Base-by-base conservation (phyloP, 2,797 vertebrate species). In the Paguma larvata region DNA sequence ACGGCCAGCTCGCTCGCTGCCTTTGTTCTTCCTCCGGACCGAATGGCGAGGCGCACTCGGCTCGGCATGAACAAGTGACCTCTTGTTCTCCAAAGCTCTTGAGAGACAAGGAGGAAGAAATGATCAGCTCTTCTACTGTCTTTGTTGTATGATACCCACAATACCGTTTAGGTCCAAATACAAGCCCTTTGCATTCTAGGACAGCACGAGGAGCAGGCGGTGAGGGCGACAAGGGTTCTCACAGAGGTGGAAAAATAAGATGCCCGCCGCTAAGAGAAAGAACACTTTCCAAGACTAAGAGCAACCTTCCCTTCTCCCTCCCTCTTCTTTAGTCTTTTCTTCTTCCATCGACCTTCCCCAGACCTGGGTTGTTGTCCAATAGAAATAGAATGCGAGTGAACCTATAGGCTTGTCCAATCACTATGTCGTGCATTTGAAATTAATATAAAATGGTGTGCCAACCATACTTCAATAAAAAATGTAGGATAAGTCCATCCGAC, bases 51-150 rank as follows among this genome's bases (percentile, higher is more conserved):
- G 38, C 1, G 4, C 70, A 46, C n/a, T 48, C 1, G 7, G 72
- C 90, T 93, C 73, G 67, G 84, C 16, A 15, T 21, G 95, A 85
- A 95, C 84, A 93, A 95, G 72, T 84, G 92, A 94, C 78, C 48
- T 93, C 65, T 96, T 96, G 87, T 92, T 97, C 63, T 84, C 62
- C 73, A 65, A 94, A 97, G 85, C 73, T 97, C 56, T 89, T 90
- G 34, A 89, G 46, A 70, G 44, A 59, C 73, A 72, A 95, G 59
- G 56, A n/a, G 46, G n/a, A 53, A 82, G 9, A 83, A 85, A 92
- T 67, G 78, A 94, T 83, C 88, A 48, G 72, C 41, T 93, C 38
- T 93, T 85, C 23, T 75, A 62, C 23, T 85, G 32, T 68, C 38
- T 92, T 88, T 94, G 70, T 92, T 34, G 32, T 63, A 6, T 73